Evolutionary conservation across 2,888 invertebrate species (phyloP), one percentile per base, ranked within the genome.

Genomic region (Cataglyphis cursor): DNA sequence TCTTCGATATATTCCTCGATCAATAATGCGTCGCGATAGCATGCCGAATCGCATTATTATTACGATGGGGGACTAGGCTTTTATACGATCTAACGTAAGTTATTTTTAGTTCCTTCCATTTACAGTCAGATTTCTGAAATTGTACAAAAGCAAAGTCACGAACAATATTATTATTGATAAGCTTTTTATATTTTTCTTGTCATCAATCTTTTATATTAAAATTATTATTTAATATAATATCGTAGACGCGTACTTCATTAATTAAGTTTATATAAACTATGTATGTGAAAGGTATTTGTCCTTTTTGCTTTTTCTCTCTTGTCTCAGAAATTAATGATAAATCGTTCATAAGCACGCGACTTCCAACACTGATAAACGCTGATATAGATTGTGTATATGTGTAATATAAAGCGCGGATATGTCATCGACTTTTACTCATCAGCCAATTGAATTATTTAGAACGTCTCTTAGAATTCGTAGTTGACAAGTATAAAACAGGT

Each of bases 311-410:
- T 78, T 24, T 62, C 48, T 75, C 28, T 59, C 48, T 75, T 48
- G 35, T 59, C 38, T 81, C 59, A 28, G 59, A 1, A 35, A 21
- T 21, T 61, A 73, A 28, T 78, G 82, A 90, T 64, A 65, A 81
- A 86, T 90, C 64, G 87, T 48, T 54, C 85, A 87, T 73, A 65
- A 68, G 15, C 88, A 88, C 89, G 89, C 89, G 85, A 89, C 81
- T 38, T 18, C 15, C 28, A 70, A 24, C 59, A 72, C 24, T 35
- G n/a, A 44, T 48, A 35, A 21, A 70, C 59, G 31, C 31, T 59
- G 44, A 59, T 70, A 59, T 12, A 21, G 44, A 15, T n/a, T 31
- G 18, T 70, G 35, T 54, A 28, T 44, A 44, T 21, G 41, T 44
- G 12, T 31, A 31, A 54, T 18, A 70, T 48, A 41, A 70, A 68